phyloP scores from a whole-genome alignment of 53 echinoderm and acorn worm species.

The Pentamera pediparva region DNA sequence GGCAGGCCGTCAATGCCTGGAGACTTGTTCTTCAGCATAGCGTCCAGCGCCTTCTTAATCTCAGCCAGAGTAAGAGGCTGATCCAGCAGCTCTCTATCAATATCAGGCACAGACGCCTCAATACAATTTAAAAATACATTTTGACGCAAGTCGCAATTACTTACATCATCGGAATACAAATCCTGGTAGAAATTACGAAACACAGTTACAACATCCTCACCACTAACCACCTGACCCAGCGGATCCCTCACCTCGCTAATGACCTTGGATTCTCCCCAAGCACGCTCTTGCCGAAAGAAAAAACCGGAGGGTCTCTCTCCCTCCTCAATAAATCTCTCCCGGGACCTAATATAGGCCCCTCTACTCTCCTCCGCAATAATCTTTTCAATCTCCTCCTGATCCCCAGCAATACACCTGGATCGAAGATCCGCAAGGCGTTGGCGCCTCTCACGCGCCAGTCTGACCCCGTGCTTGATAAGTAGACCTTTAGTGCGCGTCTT shows the following conservation, averaged over 20 bases:
- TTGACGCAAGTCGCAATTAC: background rate
- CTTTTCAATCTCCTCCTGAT: background rate
- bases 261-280: background rate
- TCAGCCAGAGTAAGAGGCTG: background rate
- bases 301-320: background rate
- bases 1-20: constrained; percentile 49
- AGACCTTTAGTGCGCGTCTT: background rate
- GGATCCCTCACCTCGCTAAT: background rate
- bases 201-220: background rate
- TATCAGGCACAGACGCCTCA: background rate
- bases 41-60: background rate
- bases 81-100: background rate
- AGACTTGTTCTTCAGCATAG: constrained; percentile 27
- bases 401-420: background rate
- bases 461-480: background rate
- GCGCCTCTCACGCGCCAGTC: background rate
- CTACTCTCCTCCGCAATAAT: background rate
- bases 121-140: background rate
- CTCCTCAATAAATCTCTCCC: background rate
- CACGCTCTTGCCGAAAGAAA: background rate
- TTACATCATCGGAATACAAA: background rate
- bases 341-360: background rate
- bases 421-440: background rate
- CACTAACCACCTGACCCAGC: background rate
- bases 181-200: background rate